Conservation (phyloP, 2,113 vertebrate species). For the Laterallus jamaicensis region DNA sequence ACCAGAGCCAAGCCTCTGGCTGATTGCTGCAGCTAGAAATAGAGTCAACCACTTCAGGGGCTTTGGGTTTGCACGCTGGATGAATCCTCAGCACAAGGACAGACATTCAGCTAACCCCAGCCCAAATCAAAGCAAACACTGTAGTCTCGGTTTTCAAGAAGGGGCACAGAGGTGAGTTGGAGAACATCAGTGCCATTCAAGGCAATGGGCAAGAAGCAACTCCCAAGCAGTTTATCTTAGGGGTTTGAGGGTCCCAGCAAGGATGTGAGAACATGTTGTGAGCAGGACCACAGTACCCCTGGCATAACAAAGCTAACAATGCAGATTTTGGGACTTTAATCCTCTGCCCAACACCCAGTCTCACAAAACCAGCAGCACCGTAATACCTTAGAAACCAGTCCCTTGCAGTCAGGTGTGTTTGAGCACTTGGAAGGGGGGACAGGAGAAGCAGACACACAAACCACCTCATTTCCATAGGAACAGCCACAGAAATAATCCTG, state of each 20-base stretch:
- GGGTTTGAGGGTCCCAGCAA: neutral
- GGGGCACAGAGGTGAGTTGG: accelerated
- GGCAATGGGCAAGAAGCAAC: neutral
- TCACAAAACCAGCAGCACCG: neutral
- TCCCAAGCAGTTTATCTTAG: neutral
- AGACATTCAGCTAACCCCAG: neutral
- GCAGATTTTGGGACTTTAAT: neutral
- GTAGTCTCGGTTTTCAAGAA: neutral
- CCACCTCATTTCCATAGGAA: neutral
- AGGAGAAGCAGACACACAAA: neutral
- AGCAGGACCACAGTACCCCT: neutral
- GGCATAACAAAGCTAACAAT: neutral
- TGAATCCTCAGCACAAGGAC: slow-evolving; percentile 23
- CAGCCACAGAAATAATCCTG: neutral
- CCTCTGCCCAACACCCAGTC: neutral
- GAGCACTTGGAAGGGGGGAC: neutral
- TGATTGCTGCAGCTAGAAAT: slow-evolving; percentile 28
- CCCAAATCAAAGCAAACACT: slow-evolving; percentile 34
- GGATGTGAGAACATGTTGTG: neutral
- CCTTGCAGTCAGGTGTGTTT: neutral
- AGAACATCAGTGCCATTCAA: neutral
- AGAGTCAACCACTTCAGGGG: slow-evolving; percentile 43
- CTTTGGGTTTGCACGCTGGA: neutral
- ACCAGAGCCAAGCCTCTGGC: slow-evolving; percentile 39
- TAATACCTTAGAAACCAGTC: neutral